phyloP scores from a whole-genome alignment of 2,888 invertebrate species.

The Horisme vitalbata region DNA sequence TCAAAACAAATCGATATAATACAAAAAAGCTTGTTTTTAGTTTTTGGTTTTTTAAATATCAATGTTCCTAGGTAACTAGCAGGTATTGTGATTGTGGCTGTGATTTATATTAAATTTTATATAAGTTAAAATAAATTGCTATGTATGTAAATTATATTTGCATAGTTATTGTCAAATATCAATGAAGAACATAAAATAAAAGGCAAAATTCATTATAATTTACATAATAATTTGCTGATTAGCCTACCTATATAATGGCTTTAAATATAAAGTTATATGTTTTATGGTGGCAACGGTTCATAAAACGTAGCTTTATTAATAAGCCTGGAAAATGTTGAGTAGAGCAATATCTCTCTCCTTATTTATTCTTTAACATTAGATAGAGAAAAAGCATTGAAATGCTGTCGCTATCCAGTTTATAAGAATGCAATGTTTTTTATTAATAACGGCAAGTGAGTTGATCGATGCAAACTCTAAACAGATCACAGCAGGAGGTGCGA shows the following conservation, averaged over 20 bases:
- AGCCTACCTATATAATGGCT: constrained; percentile 9
- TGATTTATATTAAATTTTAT: not conserved
- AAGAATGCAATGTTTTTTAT: not conserved
- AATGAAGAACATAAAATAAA: not conserved
- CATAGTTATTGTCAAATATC: constrained; percentile 9
- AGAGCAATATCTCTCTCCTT: not conserved
- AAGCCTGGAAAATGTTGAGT: not conserved
- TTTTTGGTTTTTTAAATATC: no score
- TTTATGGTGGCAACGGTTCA: constrained; percentile 8
- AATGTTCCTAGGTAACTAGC: no score
- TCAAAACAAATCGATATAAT: no score
- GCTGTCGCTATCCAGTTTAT: no score
- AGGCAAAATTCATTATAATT: not conserved
- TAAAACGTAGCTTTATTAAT: not conserved
- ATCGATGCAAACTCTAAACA: constrained; percentile 16
- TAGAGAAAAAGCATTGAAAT: no score
- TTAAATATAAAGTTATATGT: not conserved
- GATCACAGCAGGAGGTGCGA: constrained; percentile 17
- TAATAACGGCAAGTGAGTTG: not conserved
- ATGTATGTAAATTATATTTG: constrained; percentile 10
- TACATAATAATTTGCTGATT: constrained; percentile 1
- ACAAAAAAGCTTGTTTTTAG: no score
- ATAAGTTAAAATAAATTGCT: not conserved
- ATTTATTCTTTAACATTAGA: no score
- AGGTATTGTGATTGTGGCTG: no score